Percentiles rank a stretch among this genome's conserved stretches.
Conservation (phyloP, 2,797 vertebrate species). For the Chelmon rostratus region DNA sequence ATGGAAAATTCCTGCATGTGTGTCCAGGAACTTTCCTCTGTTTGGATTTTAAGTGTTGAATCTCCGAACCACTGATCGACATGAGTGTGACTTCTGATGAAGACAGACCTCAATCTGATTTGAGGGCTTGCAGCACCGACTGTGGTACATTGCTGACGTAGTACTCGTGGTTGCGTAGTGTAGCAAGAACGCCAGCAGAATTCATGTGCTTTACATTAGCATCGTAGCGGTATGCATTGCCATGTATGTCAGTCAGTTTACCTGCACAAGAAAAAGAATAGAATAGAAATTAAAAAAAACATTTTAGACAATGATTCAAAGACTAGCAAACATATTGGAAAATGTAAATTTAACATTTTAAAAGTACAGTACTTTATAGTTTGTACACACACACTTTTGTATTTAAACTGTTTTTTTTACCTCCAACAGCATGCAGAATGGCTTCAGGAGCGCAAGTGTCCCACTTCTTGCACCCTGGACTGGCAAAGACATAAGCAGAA, state of each 20-base stretch:
- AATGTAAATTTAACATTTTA: background rate
- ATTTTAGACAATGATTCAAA: background rate
- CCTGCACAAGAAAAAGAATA: conserved; percentile 81
- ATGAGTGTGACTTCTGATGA: background rate
- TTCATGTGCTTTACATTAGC: conserved; percentile 97
- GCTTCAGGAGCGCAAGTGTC: conserved; percentile 97
- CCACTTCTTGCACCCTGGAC: conserved; percentile 98
- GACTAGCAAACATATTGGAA: background rate
- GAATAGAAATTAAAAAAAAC: background rate
- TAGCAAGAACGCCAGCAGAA: conserved; percentile 93
- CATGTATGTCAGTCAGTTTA: conserved; percentile 93
- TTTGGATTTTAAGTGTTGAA: background rate
- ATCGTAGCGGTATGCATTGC: conserved; percentile 91
- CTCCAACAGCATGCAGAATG: conserved; percentile 94
- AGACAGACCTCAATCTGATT: conserved; percentile 57
- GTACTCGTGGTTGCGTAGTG: conserved; percentile 92
- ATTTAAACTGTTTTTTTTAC: conserved; percentile 76
- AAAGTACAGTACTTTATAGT: background rate
- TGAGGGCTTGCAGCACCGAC: conserved; percentile 89
- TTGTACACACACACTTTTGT: background rate
- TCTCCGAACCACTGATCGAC: background rate
- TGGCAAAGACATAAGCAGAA: conserved; percentile 98
- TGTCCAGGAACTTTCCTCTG: background rate
- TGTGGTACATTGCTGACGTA: conserved; percentile 91
- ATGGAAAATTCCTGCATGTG: background rate